phyloP scores from a whole-genome alignment of 2,888 invertebrate genomes.

The Pristionchus fissidentatus region DNA sequence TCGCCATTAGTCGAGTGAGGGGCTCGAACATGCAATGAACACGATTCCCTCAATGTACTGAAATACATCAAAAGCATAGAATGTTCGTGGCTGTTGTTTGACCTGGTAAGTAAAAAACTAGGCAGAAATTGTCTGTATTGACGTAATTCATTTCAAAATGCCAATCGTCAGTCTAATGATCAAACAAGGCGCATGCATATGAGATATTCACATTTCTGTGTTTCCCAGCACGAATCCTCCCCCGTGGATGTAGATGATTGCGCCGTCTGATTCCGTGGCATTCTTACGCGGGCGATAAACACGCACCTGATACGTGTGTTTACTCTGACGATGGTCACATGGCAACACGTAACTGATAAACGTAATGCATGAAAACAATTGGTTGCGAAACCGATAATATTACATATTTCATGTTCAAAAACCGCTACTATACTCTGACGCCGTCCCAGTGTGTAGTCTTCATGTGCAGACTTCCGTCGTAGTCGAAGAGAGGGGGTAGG shows the following conservation, averaged over 20 bases:
- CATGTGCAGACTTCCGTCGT: constrained; percentile 40
- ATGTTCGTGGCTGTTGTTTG: no score
- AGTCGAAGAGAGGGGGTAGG: constrained; percentile 47
- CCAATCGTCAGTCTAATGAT: no score
- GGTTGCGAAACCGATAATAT: no score
- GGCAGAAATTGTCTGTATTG: no score
- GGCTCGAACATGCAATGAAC: constrained; percentile 63
- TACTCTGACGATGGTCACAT: background rate
- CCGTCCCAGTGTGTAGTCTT: constrained; percentile 51
- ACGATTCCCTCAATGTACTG: no score
- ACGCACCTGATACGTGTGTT: constrained; percentile 57
- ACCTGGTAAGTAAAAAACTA: no score
- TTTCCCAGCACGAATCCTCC: constrained; percentile 69
- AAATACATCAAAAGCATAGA: background rate
- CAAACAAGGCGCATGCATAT: background rate
- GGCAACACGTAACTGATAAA: background rate
- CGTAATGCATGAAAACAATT: background rate
- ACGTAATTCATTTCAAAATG: no score
- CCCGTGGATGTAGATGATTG: constrained; percentile 70
- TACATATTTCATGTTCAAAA: background rate
- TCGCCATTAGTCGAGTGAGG: constrained; percentile 60
- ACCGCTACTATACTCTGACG: constrained; percentile 39
- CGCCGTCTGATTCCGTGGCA: constrained; percentile 58
- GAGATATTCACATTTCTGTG: constrained; percentile 53
- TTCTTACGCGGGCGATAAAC: constrained; percentile 61